Conservation (phyloP, 2,797 vertebrate genomes). For the Microcaecilia unicolor region DNA sequence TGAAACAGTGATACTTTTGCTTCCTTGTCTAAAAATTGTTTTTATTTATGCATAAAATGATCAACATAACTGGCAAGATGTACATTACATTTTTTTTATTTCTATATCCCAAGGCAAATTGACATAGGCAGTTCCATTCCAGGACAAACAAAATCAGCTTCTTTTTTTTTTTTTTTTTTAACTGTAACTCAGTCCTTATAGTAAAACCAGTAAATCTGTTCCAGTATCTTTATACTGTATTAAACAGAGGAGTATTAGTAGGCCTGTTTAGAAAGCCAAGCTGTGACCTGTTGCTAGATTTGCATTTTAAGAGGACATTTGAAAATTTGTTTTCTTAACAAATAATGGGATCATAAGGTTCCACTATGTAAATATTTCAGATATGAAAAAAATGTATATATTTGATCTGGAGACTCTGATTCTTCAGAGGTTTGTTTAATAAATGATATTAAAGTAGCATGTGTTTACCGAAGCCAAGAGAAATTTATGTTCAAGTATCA, state of each 20-base stretch:
- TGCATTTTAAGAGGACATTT: conserved; percentile 49
- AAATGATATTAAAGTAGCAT: too few species aligned
- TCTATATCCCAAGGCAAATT: conserved; percentile 37
- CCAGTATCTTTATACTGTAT: conserved; percentile 40
- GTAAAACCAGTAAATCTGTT: conserved; percentile 41
- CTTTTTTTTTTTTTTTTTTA: conserved; percentile 46
- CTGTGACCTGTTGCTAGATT: conserved; percentile 48
- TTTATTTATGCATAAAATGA: conserved; percentile 36
- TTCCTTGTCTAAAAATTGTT: conserved; percentile 25
- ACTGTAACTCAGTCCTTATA: conserved; percentile 33
- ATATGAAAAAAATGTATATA: conserved; percentile 78
- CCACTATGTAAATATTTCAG: conserved; percentile 65
- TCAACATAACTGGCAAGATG: conserved; percentile 34
- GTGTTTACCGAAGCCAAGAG: too few species aligned
- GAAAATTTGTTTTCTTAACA: conserved; percentile 59
- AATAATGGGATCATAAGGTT: conserved; percentile 49
- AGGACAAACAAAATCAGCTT: conserved; percentile 37
- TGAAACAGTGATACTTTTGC: conserved; percentile 30
- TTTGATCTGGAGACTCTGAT: conserved; percentile 54
- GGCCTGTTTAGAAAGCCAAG: conserved; percentile 40
- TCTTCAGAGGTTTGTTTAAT: too few species aligned
- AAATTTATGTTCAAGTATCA: too few species aligned
- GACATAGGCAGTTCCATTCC: conserved; percentile 28
- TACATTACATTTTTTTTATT: conserved; percentile 48
- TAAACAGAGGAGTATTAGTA: conserved; percentile 47